Conservation (phyloP, 2,888 invertebrate genomes). For the Drosophila histrio region DNA sequence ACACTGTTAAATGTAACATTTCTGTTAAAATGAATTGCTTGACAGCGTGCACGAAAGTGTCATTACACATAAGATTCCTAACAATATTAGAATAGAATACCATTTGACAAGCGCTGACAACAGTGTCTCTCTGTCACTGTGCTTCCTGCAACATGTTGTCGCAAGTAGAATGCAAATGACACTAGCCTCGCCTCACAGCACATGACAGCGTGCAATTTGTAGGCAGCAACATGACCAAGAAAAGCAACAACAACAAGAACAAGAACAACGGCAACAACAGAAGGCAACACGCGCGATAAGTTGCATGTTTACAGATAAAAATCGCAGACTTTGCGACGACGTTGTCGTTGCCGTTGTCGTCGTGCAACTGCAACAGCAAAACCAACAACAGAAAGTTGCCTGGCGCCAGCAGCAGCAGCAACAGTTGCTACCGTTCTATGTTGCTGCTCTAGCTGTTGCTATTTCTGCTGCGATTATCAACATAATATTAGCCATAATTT, state of each 20-base stretch:
- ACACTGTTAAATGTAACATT: too few relatives aligned
- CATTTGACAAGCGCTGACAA: background rate
- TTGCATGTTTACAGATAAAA: constrained; percentile 71
- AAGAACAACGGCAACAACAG: constrained; percentile 15
- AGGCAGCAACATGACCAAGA: constrained; percentile 37
- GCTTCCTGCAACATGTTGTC: constrained; percentile 9
- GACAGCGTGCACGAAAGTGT: too few relatives aligned
- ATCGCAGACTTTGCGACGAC: constrained; percentile 81
- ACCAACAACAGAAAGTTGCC: constrained; percentile 40
- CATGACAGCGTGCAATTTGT: constrained; percentile 58
- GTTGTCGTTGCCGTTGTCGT: constrained; percentile 22
- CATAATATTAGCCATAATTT: constrained; percentile 63
- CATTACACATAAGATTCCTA: too few relatives aligned
- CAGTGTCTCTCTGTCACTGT: background rate
- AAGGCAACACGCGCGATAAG: constrained; percentile 44
- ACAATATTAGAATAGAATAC: background rate
- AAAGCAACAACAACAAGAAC: constrained; percentile 18
- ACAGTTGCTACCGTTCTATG: constrained; percentile 38
- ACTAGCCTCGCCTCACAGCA: constrained; percentile 34
- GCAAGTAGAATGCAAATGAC: constrained; percentile 33
- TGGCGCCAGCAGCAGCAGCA: constrained; percentile 50
- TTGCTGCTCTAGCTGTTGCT: constrained; percentile 2
- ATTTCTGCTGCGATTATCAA: constrained; percentile 49
- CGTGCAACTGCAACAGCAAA: constrained; percentile 43
- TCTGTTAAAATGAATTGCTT: too few relatives aligned